Conservation (phyloP, 2,888 invertebrate species). For the Odontocolon sp. region DNA sequence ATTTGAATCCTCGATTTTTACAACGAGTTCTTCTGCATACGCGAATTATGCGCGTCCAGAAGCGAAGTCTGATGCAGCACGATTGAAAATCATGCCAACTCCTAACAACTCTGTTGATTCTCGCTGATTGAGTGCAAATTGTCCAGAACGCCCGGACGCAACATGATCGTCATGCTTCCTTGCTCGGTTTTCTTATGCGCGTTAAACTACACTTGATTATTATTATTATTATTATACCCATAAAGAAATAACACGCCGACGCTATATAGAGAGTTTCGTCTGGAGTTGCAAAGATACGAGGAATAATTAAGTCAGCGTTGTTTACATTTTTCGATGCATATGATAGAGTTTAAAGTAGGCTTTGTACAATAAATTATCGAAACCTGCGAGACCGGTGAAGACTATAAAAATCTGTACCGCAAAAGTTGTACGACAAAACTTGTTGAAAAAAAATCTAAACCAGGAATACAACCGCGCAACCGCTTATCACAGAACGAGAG, state of each 20-base stretch:
- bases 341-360: no score
- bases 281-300: no score
- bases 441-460: no score
- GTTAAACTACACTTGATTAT: constrained; percentile 1
- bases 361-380: no score
- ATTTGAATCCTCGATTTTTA: background rate
- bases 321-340: background rate
- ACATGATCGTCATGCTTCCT: constrained; percentile 21
- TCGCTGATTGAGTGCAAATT: constrained; percentile 54
- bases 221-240: background rate
- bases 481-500: constrained; percentile 48
- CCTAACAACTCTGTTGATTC: constrained; percentile 41
- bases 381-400: background rate
- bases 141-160: constrained; percentile 28
- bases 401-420: background rate
- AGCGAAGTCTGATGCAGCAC: background rate
- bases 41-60: background rate
- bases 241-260: background rate
- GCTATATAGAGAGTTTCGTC: no score
- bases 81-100: background rate
- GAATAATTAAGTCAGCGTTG: no score
- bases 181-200: constrained; percentile 14
- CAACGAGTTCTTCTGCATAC: constrained; percentile 6
- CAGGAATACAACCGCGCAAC: background rate
- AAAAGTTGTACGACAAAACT: no score